These are phyloP conservation scores for Irena cyanogastra DNA, from an alignment of 2,113 vertebrate species.

Conservation along the genomic window DNA sequence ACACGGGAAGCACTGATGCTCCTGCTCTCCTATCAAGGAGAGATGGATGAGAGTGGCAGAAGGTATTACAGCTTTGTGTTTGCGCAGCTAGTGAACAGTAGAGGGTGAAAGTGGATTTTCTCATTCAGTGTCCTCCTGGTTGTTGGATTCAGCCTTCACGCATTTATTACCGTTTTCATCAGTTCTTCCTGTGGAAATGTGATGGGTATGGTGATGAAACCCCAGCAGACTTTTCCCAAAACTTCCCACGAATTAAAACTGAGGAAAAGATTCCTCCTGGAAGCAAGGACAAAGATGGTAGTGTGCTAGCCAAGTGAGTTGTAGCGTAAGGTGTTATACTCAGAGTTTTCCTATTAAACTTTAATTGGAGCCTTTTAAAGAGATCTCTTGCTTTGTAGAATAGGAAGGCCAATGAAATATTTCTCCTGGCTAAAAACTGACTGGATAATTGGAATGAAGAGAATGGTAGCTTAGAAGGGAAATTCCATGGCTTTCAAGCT, in stretches of 20 bases:
- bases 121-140: not conserved
- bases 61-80: not conserved
- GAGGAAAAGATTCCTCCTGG: not conserved
- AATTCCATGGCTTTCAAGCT: not conserved
- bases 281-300: not conserved
- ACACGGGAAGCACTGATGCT: not conserved
- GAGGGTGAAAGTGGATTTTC: not conserved
- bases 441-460: conserved; percentile 14
- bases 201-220: not conserved
- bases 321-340: not conserved
- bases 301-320: not conserved
- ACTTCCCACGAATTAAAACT: not conserved
- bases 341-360: not conserved
- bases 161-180: not conserved
- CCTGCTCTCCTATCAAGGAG: not conserved
- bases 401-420: not conserved
- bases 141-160: not conserved
- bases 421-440: conserved; percentile 18
- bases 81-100: not conserved
- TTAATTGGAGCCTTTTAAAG: not conserved
- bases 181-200: not conserved
- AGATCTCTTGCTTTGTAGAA: not conserved
- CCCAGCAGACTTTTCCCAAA: not conserved
- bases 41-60: not conserved
- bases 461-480: not conserved